phyloP scores from a whole-genome alignment of 2,888 invertebrate species.

The Eucera pruinosa region DNA sequence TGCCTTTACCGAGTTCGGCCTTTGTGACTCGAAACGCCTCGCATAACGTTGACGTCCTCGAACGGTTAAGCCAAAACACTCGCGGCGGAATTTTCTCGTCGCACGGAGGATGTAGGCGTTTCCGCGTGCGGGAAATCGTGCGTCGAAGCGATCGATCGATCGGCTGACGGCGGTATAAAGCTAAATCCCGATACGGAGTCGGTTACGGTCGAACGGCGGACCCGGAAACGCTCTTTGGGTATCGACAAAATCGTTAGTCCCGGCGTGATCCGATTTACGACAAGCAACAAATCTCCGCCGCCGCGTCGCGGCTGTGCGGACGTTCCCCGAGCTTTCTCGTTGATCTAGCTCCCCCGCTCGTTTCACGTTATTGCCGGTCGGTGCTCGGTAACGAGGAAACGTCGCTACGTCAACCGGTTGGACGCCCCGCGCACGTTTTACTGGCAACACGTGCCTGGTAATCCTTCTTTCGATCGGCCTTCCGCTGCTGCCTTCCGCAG shows the following conservation, averaged over 20 bases:
- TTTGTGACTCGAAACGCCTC: too few relatives aligned
- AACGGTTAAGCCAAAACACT: too few relatives aligned
- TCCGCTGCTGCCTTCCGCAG: too few relatives aligned
- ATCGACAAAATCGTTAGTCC: slow-evolving; percentile 71
- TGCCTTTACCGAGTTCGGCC: too few relatives aligned
- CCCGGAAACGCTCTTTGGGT: slow-evolving; percentile 69
- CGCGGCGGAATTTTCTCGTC: too few relatives aligned
- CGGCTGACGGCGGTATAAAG: slow-evolving; percentile 32
- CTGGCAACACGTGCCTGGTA: slow-evolving; percentile 8
- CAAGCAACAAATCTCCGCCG: slow-evolving; percentile 65
- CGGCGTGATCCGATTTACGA: slow-evolving; percentile 70
- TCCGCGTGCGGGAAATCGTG: slow-evolving; percentile 31
- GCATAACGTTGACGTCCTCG: too few relatives aligned
- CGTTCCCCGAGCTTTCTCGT: slow-evolving; percentile 49
- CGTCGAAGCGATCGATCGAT: neutral
- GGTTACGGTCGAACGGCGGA: slow-evolving; percentile 65
- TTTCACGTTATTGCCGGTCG: slow-evolving; percentile 52
- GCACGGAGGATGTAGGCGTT: neutral
- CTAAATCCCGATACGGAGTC: slow-evolving; percentile 68
- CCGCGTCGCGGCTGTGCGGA: slow-evolving; percentile 45
- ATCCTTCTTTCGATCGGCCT: slow-evolving; percentile 25
- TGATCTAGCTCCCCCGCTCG: slow-evolving; percentile 47
- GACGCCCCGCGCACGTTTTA: slow-evolving; percentile 9
- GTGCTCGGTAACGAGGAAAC: slow-evolving; percentile 52
- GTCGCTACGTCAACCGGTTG: slow-evolving; percentile 34